These are phyloP conservation scores for Centrocercus urophasianus DNA, from an alignment of 2,113 vertebrate species.

Conservation along the genomic window DNA sequence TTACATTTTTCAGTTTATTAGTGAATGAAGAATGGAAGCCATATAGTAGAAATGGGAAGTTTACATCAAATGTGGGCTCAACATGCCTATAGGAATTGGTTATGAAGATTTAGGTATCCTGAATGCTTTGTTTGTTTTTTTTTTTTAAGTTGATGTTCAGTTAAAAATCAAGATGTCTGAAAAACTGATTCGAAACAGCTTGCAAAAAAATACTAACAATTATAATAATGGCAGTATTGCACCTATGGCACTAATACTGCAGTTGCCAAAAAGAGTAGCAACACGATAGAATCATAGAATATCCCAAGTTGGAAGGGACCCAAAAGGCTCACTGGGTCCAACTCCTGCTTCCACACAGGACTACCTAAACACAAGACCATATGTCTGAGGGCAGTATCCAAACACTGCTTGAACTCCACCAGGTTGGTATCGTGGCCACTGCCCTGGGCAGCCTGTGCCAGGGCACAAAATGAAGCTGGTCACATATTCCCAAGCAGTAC, in stretches of 20 bases:
- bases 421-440: too few species aligned
- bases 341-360: too few species aligned
- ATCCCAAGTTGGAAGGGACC: too few species aligned
- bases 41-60: background rate
- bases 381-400: too few species aligned
- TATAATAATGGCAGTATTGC: background rate
- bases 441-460: too few species aligned
- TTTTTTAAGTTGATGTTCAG: background rate
- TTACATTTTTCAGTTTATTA: background rate
- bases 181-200: background rate
- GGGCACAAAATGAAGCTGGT: background rate
- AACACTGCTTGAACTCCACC: too few species aligned
- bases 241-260: background rate
- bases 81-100: background rate
- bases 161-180: background rate
- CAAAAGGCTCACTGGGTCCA: too few species aligned
- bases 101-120: background rate
- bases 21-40: background rate
- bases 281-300: background rate
- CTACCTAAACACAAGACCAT: too few species aligned
- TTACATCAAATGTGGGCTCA: background rate
- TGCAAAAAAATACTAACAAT: background rate
- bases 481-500: accelerated
- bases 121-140: background rate
- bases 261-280: background rate